Conservation (phyloP, 2,113 vertebrate genomes). For the Macquaria ambigua region DNA sequence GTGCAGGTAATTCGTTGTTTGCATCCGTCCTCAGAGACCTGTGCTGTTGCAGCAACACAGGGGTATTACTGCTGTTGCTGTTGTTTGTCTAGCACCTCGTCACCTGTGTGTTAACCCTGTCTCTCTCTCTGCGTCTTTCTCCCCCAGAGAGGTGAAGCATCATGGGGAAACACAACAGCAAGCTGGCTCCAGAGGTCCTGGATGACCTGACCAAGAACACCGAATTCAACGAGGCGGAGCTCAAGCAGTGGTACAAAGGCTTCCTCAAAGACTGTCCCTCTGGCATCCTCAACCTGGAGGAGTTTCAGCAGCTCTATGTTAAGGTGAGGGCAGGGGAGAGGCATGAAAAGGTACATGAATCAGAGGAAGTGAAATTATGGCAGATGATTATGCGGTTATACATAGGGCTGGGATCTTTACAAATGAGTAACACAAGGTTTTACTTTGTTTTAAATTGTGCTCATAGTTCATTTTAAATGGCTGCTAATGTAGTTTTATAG, state of each 20-base stretch:
- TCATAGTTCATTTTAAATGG: background rate
- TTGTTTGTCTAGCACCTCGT: slow-evolving; percentile 49
- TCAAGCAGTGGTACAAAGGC: slow-evolving; percentile 99
- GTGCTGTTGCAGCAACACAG: slow-evolving; percentile 18
- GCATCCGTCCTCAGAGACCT: slow-evolving; percentile 42
- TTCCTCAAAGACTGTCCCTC: slow-evolving; percentile 98
- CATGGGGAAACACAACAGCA: slow-evolving; percentile 99
- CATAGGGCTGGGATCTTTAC: background rate
- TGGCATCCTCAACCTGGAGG: slow-evolving; percentile 96
- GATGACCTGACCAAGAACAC: slow-evolving; percentile 97
- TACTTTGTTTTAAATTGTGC: background rate
- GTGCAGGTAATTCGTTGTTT: slow-evolving; percentile 19
- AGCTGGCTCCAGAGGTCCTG: slow-evolving; percentile 96
- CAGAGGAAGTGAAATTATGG: background rate
- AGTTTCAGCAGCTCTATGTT: slow-evolving; percentile 98
- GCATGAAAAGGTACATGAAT: background rate
- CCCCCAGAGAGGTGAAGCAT: slow-evolving; percentile 68
- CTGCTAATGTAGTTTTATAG: slow-evolving; percentile 3
- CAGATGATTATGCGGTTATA: background rate
- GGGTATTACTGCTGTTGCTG: slow-evolving; percentile 17
- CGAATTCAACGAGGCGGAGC: slow-evolving; percentile 96
- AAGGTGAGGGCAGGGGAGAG: slow-evolving; percentile 83
- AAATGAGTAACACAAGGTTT: background rate
- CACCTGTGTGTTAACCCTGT: slow-evolving; percentile 11
- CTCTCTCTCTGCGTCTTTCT: background rate